These are phyloP conservation scores for Diplodus sargus DNA, from an alignment of 2,797 vertebrate species.

Conservation along the genomic window DNA sequence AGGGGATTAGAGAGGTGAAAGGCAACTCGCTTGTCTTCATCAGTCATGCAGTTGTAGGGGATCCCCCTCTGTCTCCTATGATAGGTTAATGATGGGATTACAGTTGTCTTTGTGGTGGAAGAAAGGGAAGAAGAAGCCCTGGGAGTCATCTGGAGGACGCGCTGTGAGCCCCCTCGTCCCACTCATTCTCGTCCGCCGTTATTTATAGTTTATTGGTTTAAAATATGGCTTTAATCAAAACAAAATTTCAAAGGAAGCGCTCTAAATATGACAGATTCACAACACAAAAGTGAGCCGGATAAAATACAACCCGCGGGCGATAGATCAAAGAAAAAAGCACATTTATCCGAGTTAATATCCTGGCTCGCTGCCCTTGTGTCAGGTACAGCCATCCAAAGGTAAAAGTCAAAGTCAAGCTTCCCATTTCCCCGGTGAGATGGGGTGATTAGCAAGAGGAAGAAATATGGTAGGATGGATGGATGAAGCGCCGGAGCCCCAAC, in stretches of 20 bases:
- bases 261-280: conserved; percentile 67
- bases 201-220: conserved; percentile 65
- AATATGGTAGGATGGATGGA: conserved; percentile 49
- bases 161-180: conserved; percentile 19
- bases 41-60: not conserved
- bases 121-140: conserved; percentile 20
- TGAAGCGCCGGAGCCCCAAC: conserved; percentile 22
- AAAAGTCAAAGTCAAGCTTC: conserved; percentile 77
- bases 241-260: conserved; percentile 58
- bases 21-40: conserved; percentile 12
- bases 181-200: conserved; percentile 28
- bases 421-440: conserved; percentile 65
- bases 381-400: conserved; percentile 70
- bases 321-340: conserved; percentile 70
- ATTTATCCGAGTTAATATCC: conserved; percentile 74
- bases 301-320: conserved; percentile 48
- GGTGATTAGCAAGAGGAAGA: conserved; percentile 67
- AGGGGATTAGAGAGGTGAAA: conserved; percentile 33
- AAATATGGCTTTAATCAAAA: conserved; percentile 69
- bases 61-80: conserved; percentile 32
- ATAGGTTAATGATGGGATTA: conserved; percentile 75
- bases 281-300: conserved; percentile 64
- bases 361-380: conserved; percentile 70
- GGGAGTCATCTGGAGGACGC: conserved; percentile 58
- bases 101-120: conserved; percentile 53